Conservation (phyloP, 2,113 vertebrate species). For the Pelobates fuscus region DNA sequence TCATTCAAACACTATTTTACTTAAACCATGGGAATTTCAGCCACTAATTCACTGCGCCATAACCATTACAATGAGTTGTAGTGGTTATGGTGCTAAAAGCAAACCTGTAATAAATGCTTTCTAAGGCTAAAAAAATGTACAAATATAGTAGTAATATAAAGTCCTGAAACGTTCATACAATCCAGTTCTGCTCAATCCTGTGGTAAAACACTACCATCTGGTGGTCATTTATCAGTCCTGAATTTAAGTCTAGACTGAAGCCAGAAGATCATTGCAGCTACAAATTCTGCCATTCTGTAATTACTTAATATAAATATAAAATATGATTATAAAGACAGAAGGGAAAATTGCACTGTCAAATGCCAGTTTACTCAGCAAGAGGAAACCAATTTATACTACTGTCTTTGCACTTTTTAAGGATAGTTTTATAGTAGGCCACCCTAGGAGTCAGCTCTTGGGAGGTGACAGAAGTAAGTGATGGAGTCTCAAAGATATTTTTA, state of each 20-base stretch:
- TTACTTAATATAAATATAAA: background rate
- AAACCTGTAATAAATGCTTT: too few species aligned
- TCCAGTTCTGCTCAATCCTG: background rate
- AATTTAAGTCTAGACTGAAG: background rate
- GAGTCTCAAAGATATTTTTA: background rate
- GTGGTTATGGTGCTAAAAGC: too few species aligned
- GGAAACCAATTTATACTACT: conserved; percentile 3
- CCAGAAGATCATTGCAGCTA: background rate
- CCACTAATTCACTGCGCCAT: too few species aligned
- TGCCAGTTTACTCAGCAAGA: conserved; percentile 10
- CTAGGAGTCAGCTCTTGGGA: background rate
- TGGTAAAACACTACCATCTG: background rate
- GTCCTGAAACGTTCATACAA: too few species aligned
- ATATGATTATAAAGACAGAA: conserved; percentile 2
- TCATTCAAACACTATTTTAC: too few species aligned
- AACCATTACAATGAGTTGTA: too few species aligned
- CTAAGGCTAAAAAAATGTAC: too few species aligned
- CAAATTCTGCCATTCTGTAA: background rate
- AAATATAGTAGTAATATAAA: too few species aligned
- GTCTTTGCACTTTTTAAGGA: background rate
- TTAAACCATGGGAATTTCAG: too few species aligned
- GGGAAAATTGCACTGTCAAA: background rate
- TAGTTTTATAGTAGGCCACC: conserved; percentile 20
- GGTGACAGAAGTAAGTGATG: background rate
- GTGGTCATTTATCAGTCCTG: background rate